phyloP scores from a whole-genome alignment of 2,113 vertebrate species.

The Mustelus asterias region DNA sequence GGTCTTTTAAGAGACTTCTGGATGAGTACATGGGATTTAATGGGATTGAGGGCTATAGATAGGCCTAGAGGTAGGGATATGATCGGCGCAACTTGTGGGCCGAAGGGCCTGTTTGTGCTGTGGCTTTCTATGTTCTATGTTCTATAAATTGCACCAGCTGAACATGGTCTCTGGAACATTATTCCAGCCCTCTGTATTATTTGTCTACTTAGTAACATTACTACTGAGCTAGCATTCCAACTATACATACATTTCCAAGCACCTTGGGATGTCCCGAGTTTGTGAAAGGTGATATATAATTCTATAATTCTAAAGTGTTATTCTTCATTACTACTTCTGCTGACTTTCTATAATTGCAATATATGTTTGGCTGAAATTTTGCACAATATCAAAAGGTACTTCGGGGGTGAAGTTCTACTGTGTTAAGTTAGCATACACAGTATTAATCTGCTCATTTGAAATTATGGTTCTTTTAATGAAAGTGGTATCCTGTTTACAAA shows the following conservation, averaged over 20 bases:
- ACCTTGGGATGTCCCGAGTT: not conserved
- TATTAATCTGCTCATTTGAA: not conserved
- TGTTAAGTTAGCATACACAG: not conserved
- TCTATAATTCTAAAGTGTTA: not conserved
- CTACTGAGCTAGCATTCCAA: no score
- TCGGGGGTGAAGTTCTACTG: not conserved
- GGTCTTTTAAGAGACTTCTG: no score
- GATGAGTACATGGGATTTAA: no score
- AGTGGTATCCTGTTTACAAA: not conserved
- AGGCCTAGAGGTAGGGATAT: no score
- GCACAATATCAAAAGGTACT: not conserved
- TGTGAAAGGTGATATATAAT: not conserved
- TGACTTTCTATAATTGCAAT: not conserved
- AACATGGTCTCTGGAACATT: not conserved
- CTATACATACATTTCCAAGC: not conserved
- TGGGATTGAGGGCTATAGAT: no score
- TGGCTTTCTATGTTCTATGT: no score
- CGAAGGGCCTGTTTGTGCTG: no score
- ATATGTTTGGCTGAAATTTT: not conserved
- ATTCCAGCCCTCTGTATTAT: not conserved
- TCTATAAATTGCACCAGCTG: not conserved
- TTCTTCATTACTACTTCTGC: not conserved
- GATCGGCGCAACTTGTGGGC: no score
- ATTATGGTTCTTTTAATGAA: not conserved
- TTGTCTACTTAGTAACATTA: not conserved